phyloP scores from a whole-genome alignment of 2,113 vertebrate species.

The Sinocyclocheilus rhinocerous region DNA sequence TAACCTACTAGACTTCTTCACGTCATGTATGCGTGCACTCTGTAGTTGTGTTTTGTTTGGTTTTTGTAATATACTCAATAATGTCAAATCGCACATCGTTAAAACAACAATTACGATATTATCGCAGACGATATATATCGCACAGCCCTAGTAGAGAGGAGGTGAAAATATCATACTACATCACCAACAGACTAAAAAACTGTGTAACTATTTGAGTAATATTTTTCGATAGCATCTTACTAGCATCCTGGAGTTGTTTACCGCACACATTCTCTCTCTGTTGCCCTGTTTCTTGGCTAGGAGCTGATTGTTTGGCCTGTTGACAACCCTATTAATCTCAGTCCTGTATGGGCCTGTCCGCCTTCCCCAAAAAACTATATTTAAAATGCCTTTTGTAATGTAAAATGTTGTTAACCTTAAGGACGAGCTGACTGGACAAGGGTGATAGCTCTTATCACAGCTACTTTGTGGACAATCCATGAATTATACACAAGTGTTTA shows the following conservation, averaged over 20 bases:
- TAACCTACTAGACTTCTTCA: no score
- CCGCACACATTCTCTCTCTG: neutral
- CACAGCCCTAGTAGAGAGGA: no score
- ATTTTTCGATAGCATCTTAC: conserved; percentile 1
- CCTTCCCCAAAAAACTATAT: conserved; percentile 24
- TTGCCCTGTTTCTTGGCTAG: neutral
- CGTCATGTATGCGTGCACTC: no score
- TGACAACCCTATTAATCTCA: conserved; percentile 37
- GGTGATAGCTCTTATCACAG: conserved; percentile 52
- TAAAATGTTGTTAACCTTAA: conserved; percentile 29
- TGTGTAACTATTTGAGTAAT: neutral
- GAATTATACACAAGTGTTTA: conserved; percentile 41
- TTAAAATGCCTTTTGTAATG: conserved; percentile 36
- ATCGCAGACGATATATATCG: no score
- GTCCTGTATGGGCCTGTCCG: conserved; percentile 18
- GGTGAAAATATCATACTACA: neutral
- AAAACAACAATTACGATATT: no score
- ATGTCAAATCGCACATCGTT: no score
- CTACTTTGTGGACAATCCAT: conserved; percentile 36
- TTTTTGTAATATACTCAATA: no score
- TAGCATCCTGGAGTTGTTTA: conserved; percentile 21
- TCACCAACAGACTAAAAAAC: neutral
- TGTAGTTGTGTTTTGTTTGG: no score
- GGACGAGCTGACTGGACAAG: conserved; percentile 40
- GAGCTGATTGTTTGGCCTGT: conserved; percentile 24